Percentiles rank a stretch among this genome's conserved stretches.
Evolutionary conservation across 1,140 invertebrate genomes (phyloP).

Genomic region (Rhyacophila brunnea): DNA sequence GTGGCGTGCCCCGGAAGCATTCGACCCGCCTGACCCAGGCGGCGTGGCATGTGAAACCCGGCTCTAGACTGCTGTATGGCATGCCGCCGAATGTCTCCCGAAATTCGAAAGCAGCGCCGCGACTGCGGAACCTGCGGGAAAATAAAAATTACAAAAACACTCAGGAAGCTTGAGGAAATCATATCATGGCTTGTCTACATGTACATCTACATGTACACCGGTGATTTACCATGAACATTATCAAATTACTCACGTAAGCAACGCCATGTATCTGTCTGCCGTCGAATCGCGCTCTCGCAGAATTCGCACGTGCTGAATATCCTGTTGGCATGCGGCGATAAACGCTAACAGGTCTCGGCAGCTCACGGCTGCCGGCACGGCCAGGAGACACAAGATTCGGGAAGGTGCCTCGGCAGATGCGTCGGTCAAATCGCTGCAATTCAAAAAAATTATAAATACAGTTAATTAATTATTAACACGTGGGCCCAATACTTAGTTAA

Average conservation of each 20-base stretch:
- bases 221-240: background rate
- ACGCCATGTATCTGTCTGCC: constrained; percentile 97
- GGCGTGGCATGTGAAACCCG: constrained; percentile 84
- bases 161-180: too few relatives aligned
- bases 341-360: constrained; percentile 95
- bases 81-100: constrained; percentile 90
- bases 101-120: constrained; percentile 86
- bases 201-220: background rate
- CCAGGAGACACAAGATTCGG: constrained; percentile 84
- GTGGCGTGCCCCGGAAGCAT: constrained; percentile 63
- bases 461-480: too few relatives aligned
- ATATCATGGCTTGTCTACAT: too few relatives aligned
- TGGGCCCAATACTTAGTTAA: too few relatives aligned
- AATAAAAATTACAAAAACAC: too few relatives aligned
- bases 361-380: constrained; percentile 89
- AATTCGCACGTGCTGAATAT: constrained; percentile 90
- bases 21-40: constrained; percentile 90
- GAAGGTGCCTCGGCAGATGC: constrained; percentile 68
- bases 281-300: constrained; percentile 73
- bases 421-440: constrained; percentile 58
- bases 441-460: too few relatives aligned
- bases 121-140: constrained; percentile 59
- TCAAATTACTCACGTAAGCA: constrained; percentile 71
- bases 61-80: constrained; percentile 91
- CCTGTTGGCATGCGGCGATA: constrained; percentile 86